Evolutionary conservation across 2,888 invertebrate genomes (phyloP), one percentile per base, ranked within the genome.

Genomic region (Incurvaria masculella): DNA sequence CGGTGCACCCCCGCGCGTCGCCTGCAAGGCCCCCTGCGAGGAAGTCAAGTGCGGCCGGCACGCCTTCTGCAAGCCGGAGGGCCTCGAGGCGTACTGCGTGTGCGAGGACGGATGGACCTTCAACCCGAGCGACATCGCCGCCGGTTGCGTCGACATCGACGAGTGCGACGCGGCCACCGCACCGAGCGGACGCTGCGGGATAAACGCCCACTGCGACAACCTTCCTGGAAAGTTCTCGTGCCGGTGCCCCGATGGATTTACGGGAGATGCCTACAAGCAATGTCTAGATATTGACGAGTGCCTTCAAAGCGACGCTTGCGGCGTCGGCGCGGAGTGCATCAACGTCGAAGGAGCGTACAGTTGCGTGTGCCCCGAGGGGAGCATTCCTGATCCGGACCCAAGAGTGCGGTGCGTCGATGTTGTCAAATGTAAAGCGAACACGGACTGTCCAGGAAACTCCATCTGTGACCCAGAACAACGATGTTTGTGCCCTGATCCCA

Each of bases 101-200:
- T 94, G 94, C 63, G 92, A 95, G 64, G 91, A 92, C 50, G 95
- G 95, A 1, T 95, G 94, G 92, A 93, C 92, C 1, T 95, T 91
- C 63, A 88, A 94, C 69, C 94, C 95, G 0, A 86, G 82, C 48
- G 91, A 95, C 61, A 90, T 95, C 55, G 84, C 89, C 5, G 92
- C 92, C 42, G 95, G 95, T 50, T 95, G 95, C 63, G 83, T 94
- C 51, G 96, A 97, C 70, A 87, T 97, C 54, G 84, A 97, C 65
- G 97, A 97, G 74, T 97, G 97, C 63, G 91, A 94, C 61, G 69
- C 80, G 46, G 70, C 84, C 19, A 83, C 88, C 53, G 91, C 91
- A 21, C 86, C 88, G 1, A 88, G 84, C 44, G 92, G 93, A 45
- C 83, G 88, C 55, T 95, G 95, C 66, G 94, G 93, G n/a, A 75